A percentile compares a stretch with the other conserved stretches of the same genome.
Conservation (phyloP, 2,797 vertebrate species). For the Argya squamiceps region DNA sequence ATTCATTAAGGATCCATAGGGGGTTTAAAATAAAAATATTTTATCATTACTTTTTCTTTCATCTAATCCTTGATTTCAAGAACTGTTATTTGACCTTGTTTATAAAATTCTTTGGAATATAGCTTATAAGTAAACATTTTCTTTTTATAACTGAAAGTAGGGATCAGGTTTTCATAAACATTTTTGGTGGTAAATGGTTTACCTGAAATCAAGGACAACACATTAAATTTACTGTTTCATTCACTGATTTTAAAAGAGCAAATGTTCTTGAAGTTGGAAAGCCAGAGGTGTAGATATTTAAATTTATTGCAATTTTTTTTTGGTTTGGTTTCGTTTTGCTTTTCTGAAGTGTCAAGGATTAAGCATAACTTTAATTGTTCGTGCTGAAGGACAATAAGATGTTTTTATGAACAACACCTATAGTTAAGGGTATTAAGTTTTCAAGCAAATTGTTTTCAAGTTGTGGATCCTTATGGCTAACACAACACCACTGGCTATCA, state of each 20-base stretch:
- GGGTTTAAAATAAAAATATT: background rate
- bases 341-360: background rate
- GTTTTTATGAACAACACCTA: background rate
- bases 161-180: background rate
- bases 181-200: background rate
- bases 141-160: background rate
- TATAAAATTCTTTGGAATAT: background rate
- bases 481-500: background rate
- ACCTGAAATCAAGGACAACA: background rate
- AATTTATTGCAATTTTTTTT: background rate
- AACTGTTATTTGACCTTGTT: background rate
- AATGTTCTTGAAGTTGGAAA: background rate
- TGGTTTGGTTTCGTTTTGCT: background rate
- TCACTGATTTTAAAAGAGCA: background rate
- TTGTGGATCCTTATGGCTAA: background rate
- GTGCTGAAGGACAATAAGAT: background rate
- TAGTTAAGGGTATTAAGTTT: background rate
- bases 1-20: background rate
- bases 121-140: background rate
- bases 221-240: background rate
- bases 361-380: background rate
- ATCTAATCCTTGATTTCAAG: background rate
- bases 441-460: background rate
- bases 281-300: background rate
- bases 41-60: background rate